Conservation (phyloP, 2,888 invertebrate species). For the Conus canariensis region DNA sequence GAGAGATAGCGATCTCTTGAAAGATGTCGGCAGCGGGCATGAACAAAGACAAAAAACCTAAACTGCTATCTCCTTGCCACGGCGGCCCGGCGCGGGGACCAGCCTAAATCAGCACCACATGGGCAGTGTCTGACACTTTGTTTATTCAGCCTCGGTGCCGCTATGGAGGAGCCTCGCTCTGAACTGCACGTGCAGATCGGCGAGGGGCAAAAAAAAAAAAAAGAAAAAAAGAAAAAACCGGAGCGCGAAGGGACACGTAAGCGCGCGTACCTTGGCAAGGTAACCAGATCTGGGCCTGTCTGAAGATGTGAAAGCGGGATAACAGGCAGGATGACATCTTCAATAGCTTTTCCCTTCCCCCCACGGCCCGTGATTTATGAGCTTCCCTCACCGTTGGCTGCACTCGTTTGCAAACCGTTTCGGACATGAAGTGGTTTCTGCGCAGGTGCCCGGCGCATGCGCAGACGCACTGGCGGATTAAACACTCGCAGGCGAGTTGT, state of each 20-base stretch:
- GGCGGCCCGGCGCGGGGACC: neutral
- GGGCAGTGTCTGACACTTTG: constrained; percentile 47
- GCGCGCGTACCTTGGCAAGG: constrained; percentile 32
- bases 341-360: constrained; percentile 34
- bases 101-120: constrained; percentile 41
- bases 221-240: neutral
- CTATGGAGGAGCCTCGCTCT: constrained; percentile 16
- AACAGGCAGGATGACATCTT: constrained; percentile 42
- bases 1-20: constrained; percentile 39
- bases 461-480: constrained; percentile 6
- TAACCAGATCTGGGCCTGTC: constrained; percentile 34
- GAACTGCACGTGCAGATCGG: constrained; percentile 40
- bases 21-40: constrained; percentile 13
- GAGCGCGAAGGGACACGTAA: constrained; percentile 4
- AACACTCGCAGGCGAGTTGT: constrained; percentile 23
- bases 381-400: constrained; percentile 19
- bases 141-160: constrained; percentile 41
- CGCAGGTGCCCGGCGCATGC: constrained; percentile 37
- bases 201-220: neutral
- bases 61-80: constrained; percentile 29
- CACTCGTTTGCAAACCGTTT: constrained; percentile 31
- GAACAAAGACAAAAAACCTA: constrained; percentile 39
- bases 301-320: constrained; percentile 37
- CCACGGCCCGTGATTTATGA: constrained; percentile 36
- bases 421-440: constrained; percentile 27